A percentile compares a stretch with the other conserved stretches of the same genome.
These are phyloP conservation scores for Sander lucioperca DNA, from an alignment of 2,113 vertebrate species.

Conservation along the genomic window DNA sequence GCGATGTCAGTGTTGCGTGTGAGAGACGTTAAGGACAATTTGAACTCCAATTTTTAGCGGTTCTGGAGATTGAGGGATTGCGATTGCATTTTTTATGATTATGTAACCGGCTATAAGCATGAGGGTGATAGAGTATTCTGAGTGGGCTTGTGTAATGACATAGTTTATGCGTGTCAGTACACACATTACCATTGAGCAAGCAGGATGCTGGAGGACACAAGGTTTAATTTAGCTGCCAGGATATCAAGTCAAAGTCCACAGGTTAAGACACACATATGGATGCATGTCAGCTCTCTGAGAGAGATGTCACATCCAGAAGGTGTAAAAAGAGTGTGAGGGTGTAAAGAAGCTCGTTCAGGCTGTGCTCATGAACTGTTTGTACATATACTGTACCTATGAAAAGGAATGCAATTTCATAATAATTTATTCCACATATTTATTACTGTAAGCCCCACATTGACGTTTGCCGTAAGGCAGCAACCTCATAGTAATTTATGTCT, in stretches of 20 bases:
- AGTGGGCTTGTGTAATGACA: conserved; percentile 15
- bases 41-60: conserved; percentile 16
- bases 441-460: too few species aligned
- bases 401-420: too few species aligned
- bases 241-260: conserved; percentile 34
- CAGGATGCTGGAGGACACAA: conserved; percentile 33
- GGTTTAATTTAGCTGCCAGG: conserved; percentile 24
- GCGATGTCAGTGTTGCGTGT: conserved; percentile 15
- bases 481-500: too few species aligned
- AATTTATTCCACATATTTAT: too few species aligned
- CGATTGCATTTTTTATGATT: conserved; percentile 51
- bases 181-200: conserved; percentile 20
- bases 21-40: conserved; percentile 28
- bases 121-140: conserved; percentile 3
- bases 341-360: background rate
- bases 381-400: too few species aligned
- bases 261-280: conserved; percentile 15
- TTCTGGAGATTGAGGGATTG: conserved; percentile 19
- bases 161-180: conserved; percentile 18
- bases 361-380: too few species aligned
- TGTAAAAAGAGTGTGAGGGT: background rate
- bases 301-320: background rate
- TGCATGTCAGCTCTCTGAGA: conserved; percentile 26
- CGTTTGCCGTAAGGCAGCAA: too few species aligned
- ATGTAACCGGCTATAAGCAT: conserved; percentile 20